Conservation (phyloP, 2,113 vertebrate species). For the Menidia beryllina region DNA sequence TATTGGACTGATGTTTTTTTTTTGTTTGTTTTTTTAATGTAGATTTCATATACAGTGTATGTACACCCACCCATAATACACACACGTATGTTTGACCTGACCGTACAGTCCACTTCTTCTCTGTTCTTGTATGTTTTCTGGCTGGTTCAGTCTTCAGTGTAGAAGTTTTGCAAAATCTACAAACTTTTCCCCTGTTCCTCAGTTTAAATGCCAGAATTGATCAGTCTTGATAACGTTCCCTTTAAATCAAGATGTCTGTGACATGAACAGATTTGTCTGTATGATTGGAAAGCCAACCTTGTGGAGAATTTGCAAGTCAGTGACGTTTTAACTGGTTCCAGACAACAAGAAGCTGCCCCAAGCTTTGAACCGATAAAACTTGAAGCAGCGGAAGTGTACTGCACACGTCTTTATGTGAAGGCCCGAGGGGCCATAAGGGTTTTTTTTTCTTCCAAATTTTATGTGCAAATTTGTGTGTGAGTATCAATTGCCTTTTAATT, state of each 20-base stretch:
- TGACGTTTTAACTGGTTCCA: conserved; percentile 10
- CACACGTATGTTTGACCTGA: conserved; percentile 55
- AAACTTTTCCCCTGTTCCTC: neutral
- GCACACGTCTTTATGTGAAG: neutral
- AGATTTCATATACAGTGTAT: conserved; percentile 36
- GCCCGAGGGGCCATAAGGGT: neutral
- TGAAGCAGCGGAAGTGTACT: neutral
- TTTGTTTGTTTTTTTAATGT: conserved; percentile 14
- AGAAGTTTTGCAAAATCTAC: conserved; percentile 16
- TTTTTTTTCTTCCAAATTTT: conserved; percentile 8
- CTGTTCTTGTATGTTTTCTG: conserved; percentile 25
- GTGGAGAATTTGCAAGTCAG: neutral
- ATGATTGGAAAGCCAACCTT: neutral
- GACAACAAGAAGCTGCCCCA: neutral
- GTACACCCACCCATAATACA: conserved; percentile 25
- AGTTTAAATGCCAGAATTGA: conserved; percentile 13
- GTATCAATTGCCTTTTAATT: conserved; percentile 38
- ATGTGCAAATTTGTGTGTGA: conserved; percentile 19
- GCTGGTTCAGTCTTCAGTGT: conserved; percentile 40
- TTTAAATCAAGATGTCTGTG: neutral
- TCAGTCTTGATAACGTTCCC: neutral
- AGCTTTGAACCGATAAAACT: neutral
- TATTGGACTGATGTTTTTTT: conserved; percentile 48
- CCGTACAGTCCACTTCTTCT: conserved; percentile 35
- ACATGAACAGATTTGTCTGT: conserved; percentile 1